These are phyloP conservation scores for Mechanitis messenoides DNA, from an alignment of 2,888 invertebrate species.

Conservation along the genomic window DNA sequence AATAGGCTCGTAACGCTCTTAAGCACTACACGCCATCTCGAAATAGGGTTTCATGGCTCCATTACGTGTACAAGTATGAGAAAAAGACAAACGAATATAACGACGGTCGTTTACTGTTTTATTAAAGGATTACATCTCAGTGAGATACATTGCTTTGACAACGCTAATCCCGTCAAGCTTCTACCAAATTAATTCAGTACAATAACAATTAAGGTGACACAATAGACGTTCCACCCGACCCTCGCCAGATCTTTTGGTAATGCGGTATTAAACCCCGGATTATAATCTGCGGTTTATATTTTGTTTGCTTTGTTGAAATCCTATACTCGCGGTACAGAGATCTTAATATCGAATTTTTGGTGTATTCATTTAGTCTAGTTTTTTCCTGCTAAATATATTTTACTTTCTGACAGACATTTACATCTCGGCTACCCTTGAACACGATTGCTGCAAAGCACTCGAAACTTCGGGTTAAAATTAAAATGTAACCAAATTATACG, in stretches of 20 bases:
- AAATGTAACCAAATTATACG: no score
- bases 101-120: no score
- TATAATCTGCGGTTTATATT: slow-evolving; percentile 28
- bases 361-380: background rate
- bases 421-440: no score
- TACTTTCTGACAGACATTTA: no score
- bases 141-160: slow-evolving; percentile 26
- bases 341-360: background rate
- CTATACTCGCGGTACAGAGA: background rate
- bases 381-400: no score
- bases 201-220: slow-evolving; percentile 44
- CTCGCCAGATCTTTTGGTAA: slow-evolving; percentile 29
- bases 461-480: no score
- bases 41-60: no score
- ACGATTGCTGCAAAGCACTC: no score
- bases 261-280: slow-evolving; percentile 31
- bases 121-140: slow-evolving; percentile 7
- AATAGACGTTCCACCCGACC: slow-evolving; percentile 22
- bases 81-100: no score
- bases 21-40: background rate
- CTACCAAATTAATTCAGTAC: slow-evolving; percentile 37
- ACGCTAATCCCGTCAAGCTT: slow-evolving; percentile 25
- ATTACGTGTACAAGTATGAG: no score
- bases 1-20: slow-evolving; percentile 25
- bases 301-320: slow-evolving; percentile 21